A percentile compares a stretch with the other conserved stretches of the same genome.
Evolutionary conservation across 2,113 vertebrate genomes (phyloP).

Genomic region (Odocoileus virginianus): DNA sequence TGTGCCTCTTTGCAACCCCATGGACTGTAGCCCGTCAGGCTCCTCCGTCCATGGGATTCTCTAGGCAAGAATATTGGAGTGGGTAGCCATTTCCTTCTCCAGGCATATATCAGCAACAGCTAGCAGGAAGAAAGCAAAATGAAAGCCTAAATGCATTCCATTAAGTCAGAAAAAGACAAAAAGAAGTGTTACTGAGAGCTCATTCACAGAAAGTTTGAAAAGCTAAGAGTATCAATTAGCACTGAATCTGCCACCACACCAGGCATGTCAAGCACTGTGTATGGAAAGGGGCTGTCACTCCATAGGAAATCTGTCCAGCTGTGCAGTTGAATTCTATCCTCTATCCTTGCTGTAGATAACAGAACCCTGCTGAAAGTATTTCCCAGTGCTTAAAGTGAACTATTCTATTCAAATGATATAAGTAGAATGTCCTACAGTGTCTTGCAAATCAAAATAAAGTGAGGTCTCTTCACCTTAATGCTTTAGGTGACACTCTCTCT

Average conservation of each 20-base stretch:
- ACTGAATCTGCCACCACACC: neutral
- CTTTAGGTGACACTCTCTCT: neutral
- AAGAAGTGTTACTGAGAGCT: neutral
- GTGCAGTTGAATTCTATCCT: neutral
- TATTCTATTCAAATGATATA: neutral
- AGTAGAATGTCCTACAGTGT: neutral
- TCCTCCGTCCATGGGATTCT: neutral
- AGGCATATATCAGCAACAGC: neutral
- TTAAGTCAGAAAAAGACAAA: neutral
- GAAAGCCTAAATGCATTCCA: neutral
- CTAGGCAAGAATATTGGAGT: neutral
- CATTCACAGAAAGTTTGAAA: neutral
- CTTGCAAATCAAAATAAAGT: neutral
- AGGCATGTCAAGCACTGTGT: neutral
- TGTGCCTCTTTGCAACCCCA: neutral
- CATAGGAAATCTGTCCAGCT: neutral
- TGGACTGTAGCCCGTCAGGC: neutral
- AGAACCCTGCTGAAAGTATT: neutral
- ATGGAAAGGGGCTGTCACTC: neutral
- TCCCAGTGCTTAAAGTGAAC: neutral
- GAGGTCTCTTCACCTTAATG: neutral
- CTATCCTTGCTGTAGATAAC: neutral
- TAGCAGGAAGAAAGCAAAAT: neutral
- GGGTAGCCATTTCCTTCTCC: neutral
- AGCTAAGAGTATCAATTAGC: neutral